Conservation (phyloP, 1,140 invertebrate species). For the Bemisia tabaci region DNA sequence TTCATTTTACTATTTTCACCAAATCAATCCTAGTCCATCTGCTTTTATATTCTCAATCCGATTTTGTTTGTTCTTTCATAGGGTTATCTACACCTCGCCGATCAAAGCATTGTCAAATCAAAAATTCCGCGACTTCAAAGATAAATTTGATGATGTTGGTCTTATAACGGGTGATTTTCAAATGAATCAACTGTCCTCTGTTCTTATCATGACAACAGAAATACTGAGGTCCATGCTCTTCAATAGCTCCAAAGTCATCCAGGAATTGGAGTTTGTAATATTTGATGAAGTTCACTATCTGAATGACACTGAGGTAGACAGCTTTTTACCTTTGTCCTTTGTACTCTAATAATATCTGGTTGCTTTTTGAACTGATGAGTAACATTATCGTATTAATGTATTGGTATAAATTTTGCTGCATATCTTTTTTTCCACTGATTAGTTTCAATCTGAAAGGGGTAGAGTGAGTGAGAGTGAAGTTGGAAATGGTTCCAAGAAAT, state of each 20-base stretch:
- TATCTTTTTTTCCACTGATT: neutral
- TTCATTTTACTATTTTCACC: no score
- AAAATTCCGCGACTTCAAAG: slow-evolving; percentile 95
- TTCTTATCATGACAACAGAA: slow-evolving; percentile 99
- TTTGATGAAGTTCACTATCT: slow-evolving; percentile 99
- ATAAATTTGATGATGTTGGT: slow-evolving; percentile 83
- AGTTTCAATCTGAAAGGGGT: neutral
- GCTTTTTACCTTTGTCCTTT: neutral
- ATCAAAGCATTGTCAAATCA: slow-evolving; percentile 99
- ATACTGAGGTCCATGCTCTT: slow-evolving; percentile 58
- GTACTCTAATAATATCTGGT: neutral
- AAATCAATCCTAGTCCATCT: no score
- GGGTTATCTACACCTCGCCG: slow-evolving; percentile 95
- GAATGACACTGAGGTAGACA: slow-evolving; percentile 78
- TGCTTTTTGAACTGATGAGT: neutral
- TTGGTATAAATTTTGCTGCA: neutral
- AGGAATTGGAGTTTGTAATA: slow-evolving; percentile 96
- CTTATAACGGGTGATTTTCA: slow-evolving; percentile 94
- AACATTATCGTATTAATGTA: neutral
- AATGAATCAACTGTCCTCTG: slow-evolving; percentile 82
- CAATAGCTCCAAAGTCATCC: slow-evolving; percentile 63
- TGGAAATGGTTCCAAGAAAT: neutral
- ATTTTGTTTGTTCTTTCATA: slow-evolving; percentile 33
- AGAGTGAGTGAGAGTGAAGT: neutral
- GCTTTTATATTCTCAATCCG: no score